These are phyloP conservation scores for Erythrocebus patas DNA, from an alignment of 2,113 vertebrate genomes.

Conservation along the genomic window DNA sequence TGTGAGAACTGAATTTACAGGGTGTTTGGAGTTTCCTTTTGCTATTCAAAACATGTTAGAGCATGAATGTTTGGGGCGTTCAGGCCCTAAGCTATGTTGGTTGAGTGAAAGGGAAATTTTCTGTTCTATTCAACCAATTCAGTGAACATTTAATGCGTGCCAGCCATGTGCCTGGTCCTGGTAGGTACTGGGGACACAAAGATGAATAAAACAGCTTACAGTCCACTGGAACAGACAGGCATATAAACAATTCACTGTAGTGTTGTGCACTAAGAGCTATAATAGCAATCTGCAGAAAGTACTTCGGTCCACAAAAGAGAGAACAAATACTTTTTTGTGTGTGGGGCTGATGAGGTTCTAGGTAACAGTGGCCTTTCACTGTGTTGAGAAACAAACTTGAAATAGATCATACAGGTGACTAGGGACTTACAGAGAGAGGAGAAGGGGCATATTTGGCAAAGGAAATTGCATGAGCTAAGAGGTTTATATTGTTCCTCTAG, in stretches of 20 bases:
- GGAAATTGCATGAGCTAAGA: neutral
- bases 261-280: neutral
- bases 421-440: neutral
- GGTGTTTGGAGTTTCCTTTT: slow-evolving; percentile 20
- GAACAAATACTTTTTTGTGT: neutral
- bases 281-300: slow-evolving; percentile 30
- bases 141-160: slow-evolving; percentile 38
- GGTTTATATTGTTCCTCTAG: slow-evolving; percentile 18
- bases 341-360: neutral
- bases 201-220: slow-evolving; percentile 54
- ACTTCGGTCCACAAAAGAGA: neutral
- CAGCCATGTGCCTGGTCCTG: slow-evolving; percentile 57
- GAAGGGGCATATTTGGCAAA: neutral
- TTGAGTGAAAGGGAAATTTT: slow-evolving; percentile 51
- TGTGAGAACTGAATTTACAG: neutral
- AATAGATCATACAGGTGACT: neutral
- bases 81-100: neutral
- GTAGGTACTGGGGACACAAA: slow-evolving; percentile 58
- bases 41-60: neutral
- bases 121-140: slow-evolving; percentile 19
- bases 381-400: neutral
- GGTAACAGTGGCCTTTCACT: neutral
- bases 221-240: neutral
- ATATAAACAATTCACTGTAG: slow-evolving; percentile 39
- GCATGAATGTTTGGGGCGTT: neutral